Conservation (phyloP, 1,140 invertebrate genomes). For the Musca vetustissima region DNA sequence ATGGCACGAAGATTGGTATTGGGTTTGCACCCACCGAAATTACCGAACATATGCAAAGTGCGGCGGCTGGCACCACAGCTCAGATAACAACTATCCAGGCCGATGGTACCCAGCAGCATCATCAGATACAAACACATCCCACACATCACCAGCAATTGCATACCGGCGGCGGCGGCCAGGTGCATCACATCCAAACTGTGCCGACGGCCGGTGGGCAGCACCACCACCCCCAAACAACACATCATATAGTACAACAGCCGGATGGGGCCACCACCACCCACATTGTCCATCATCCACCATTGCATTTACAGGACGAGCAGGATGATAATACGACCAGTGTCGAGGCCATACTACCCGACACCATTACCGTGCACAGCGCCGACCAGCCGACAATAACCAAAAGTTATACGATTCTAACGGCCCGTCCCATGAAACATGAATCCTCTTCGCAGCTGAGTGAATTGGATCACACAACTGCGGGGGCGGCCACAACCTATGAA, state of each 20-base stretch:
- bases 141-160: slow-evolving; percentile 15
- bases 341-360: slow-evolving; percentile 48
- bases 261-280: slow-evolving; percentile 23
- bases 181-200: slow-evolving; percentile 41
- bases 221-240: slow-evolving; percentile 36
- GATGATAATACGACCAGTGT: slow-evolving; percentile 44
- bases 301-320: slow-evolving; percentile 42
- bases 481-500: slow-evolving; percentile 49
- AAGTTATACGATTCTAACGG: slow-evolving; percentile 53
- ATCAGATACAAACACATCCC: slow-evolving; percentile 32
- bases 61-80: slow-evolving; percentile 32
- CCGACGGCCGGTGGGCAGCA: slow-evolving; percentile 31
- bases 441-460: slow-evolving; percentile 35
- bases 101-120: slow-evolving; percentile 32
- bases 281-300: slow-evolving; percentile 38
- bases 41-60: slow-evolving; percentile 48
- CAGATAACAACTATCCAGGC: slow-evolving; percentile 49
- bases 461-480: slow-evolving; percentile 36
- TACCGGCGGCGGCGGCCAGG: background rate
- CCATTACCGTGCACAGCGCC: slow-evolving; percentile 38
- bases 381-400: slow-evolving; percentile 43
- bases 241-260: slow-evolving; percentile 33
- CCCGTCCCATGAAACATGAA: slow-evolving; percentile 50
- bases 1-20: slow-evolving; percentile 54
- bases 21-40: slow-evolving; percentile 53